These are phyloP conservation scores for Chelidonichthys spinosus DNA, from an alignment of 2,797 vertebrate species.

Conservation along the genomic window DNA sequence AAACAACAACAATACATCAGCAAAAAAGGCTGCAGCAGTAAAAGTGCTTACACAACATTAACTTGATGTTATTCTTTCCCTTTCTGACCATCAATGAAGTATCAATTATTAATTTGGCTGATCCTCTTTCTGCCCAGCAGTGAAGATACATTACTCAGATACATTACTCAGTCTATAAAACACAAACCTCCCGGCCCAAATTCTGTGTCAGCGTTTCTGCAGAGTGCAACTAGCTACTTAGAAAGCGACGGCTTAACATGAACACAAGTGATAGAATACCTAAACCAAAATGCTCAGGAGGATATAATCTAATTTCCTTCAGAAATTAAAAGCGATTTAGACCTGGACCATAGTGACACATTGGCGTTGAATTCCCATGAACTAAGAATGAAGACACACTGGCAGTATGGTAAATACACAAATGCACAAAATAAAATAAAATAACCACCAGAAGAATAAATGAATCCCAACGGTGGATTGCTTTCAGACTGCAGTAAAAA, in stretches of 20 bases:
- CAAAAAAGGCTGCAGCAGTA: conserved; percentile 19
- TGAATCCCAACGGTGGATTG: conserved; percentile 7
- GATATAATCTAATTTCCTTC: background rate
- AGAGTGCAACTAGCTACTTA: conserved; percentile 34
- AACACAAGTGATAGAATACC: conserved; percentile 5
- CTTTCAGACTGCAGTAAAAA: conserved; percentile 19
- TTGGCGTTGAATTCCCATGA: background rate
- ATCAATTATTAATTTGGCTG: conserved; percentile 31
- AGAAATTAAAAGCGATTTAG: conserved; percentile 23
- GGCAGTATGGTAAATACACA: conserved; percentile 20
- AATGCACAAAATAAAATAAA: conserved; percentile 22
- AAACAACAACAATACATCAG: conserved; percentile 40
- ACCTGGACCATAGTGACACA: conserved; percentile 12
- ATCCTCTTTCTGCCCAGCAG: conserved; percentile 84
- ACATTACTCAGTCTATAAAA: conserved; percentile 41
- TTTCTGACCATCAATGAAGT: conserved; percentile 23
- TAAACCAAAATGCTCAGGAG: conserved; percentile 16
- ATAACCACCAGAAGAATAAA: conserved; percentile 19
- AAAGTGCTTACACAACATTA: conserved; percentile 31
- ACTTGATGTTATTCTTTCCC: background rate
- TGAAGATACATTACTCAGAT: conserved; percentile 58
- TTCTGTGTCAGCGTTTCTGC: conserved; percentile 2
- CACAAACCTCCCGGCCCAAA: conserved; percentile 26
- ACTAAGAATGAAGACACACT: conserved; percentile 12
- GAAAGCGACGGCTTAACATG: background rate